Evolutionary conservation across 1,140 invertebrate genomes (phyloP).

Genomic region (Drosophila navojoa): DNA sequence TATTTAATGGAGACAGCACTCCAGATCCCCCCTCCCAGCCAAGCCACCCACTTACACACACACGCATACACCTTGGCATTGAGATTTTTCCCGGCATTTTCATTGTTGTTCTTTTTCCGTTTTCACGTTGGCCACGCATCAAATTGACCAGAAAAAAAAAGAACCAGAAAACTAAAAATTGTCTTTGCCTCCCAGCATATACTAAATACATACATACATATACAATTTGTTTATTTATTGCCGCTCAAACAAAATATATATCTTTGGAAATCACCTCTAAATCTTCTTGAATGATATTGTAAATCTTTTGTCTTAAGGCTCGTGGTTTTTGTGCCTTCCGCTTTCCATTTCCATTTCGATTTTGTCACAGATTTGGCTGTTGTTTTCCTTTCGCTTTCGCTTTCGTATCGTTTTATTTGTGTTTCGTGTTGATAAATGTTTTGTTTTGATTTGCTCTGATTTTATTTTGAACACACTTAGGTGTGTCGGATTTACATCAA

Average conservation of each 20-base stretch:
- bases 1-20: slow-evolving; percentile 59
- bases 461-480: slow-evolving; percentile 59
- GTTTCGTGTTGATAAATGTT: slow-evolving; percentile 67
- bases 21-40: background rate
- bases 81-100: slow-evolving; percentile 6
- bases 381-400: slow-evolving; percentile 8
- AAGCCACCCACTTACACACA: background rate
- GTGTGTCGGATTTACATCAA: slow-evolving; percentile 2
- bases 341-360: slow-evolving; percentile 30
- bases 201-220: background rate
- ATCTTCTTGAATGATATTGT: slow-evolving; percentile 81
- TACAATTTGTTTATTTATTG: slow-evolving; percentile 81
- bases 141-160: slow-evolving; percentile 66
- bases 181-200: slow-evolving; percentile 26
- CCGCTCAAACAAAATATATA: slow-evolving; percentile 80
- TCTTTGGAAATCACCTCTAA: slow-evolving; percentile 81
- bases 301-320: slow-evolving; percentile 79
- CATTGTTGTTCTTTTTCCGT: slow-evolving; percentile 1
- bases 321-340: slow-evolving; percentile 62
- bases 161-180: slow-evolving; percentile 52
- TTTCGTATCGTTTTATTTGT: slow-evolving; percentile 14
- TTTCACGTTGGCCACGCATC: slow-evolving; percentile 27
- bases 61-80: slow-evolving; percentile 7
- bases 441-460: slow-evolving; percentile 81
- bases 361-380: slow-evolving; percentile 33